Conservation (phyloP, 2,113 vertebrate species). For the Tor tambroides region DNA sequence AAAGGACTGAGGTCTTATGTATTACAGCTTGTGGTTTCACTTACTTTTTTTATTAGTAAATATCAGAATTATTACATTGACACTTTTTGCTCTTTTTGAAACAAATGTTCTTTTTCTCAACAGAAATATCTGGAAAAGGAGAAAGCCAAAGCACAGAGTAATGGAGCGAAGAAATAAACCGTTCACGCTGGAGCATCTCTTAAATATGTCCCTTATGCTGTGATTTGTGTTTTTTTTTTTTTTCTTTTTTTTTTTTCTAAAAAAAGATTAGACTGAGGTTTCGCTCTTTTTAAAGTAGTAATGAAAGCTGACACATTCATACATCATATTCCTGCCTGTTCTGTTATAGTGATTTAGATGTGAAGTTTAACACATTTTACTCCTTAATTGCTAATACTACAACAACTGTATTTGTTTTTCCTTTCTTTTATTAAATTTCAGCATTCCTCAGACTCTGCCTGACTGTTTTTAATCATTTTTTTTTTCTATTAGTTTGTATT, state of each 20-base stretch:
- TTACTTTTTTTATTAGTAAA: not conserved
- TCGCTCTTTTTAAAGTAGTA: slow-evolving; percentile 17
- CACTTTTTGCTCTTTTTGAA: not conserved
- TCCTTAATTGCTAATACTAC: not conserved
- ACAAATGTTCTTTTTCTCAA: slow-evolving; percentile 17
- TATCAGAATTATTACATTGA: not conserved
- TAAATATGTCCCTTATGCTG: not conserved
- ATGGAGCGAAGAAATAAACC: slow-evolving; percentile 60
- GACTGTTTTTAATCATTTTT: not conserved
- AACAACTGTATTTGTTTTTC: not conserved
- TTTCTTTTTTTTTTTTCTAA: not conserved
- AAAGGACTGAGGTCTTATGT: not conserved
- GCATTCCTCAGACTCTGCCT: not conserved
- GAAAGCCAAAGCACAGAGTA: slow-evolving; percentile 60
- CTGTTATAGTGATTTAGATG: not conserved
- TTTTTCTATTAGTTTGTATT: not conserved
- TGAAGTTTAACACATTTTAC: not conserved
- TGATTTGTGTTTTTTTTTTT: not conserved
- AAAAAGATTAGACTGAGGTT: not conserved
- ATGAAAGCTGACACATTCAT: not conserved
- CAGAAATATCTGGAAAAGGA: slow-evolving; percentile 79
- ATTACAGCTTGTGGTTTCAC: not conserved
- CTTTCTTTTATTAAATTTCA: slow-evolving; percentile 32
- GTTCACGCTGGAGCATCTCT: not conserved
- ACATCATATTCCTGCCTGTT: not conserved